phyloP scores from a whole-genome alignment of 2,113 vertebrate species.

The Microtus pennsylvanicus region DNA sequence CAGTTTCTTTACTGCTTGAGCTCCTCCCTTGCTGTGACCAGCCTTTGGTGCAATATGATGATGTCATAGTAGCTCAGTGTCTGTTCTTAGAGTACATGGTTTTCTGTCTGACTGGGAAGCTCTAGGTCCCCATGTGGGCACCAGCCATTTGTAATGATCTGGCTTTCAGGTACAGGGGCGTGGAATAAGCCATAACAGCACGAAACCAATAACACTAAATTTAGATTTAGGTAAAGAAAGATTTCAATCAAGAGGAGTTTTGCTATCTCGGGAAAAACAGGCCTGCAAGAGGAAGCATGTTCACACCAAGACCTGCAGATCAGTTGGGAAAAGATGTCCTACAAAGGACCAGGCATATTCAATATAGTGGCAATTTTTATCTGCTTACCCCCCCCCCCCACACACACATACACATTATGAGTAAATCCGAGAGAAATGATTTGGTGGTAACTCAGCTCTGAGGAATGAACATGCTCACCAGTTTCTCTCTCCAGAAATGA shows the following conservation, averaged over 20 bases:
- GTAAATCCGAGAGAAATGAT: constrained; percentile 34
- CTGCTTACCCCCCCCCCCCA: not conserved
- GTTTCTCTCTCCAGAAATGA: constrained; percentile 62
- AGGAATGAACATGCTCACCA: constrained; percentile 60
- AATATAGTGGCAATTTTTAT: not conserved
- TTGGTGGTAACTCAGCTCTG: constrained; percentile 50
- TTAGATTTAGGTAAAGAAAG: not conserved
- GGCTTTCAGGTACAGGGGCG: not conserved
- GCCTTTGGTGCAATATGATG: not conserved
- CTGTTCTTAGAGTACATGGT: too few species aligned
- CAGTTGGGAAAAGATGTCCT: not conserved
- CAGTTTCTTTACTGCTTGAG: not conserved
- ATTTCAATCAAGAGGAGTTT: not conserved
- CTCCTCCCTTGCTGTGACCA: not conserved
- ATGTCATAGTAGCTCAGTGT: not conserved
- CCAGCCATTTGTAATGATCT: not conserved
- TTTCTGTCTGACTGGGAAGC: not conserved
- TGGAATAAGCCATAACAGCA: not conserved
- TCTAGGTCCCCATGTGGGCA: not conserved
- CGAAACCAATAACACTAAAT: not conserved
- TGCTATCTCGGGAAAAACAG: not conserved
- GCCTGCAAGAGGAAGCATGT: not conserved
- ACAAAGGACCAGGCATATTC: not conserved
- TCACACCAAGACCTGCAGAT: not conserved
- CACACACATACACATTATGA: not conserved